Percentiles rank a stretch among this genome's conserved stretches.
phyloP scores from a whole-genome alignment of 2,113 vertebrate genomes.

The Piaya cayana region DNA sequence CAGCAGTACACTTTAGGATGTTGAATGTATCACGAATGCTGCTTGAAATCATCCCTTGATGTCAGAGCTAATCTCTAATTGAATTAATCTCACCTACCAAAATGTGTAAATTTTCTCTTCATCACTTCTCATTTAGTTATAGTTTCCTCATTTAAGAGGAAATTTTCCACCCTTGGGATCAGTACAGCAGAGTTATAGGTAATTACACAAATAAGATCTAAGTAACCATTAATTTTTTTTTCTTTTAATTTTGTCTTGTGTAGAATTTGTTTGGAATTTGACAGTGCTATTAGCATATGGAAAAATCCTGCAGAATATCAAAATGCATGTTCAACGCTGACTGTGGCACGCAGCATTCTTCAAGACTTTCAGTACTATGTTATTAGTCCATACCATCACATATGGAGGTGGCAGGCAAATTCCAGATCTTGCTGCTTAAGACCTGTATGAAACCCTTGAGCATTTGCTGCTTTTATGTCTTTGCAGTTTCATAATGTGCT shows the following conservation, averaged over 20 bases:
- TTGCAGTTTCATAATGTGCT: neutral
- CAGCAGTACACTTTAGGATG: neutral
- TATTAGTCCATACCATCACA: accelerated
- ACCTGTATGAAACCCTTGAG: neutral
- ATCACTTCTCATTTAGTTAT: neutral
- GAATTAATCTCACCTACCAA: neutral
- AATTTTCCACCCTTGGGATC: neutral
- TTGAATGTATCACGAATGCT: neutral
- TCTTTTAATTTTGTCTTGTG: neutral
- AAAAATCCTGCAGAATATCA: neutral
- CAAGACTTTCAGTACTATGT: neutral
- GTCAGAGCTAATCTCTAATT: neutral
- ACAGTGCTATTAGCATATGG: neutral
- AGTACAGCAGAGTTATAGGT: neutral
- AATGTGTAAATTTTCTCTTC: neutral
- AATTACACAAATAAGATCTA: neutral
- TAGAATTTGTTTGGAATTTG: neutral
- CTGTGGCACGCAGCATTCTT: neutral
- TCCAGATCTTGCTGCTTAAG: neutral
- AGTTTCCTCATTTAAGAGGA: neutral
- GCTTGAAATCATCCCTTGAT: neutral
- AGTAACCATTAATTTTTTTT: neutral
- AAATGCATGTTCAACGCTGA: neutral
- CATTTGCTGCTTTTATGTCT: neutral
- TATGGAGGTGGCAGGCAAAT: neutral